Base-by-base conservation (phyloP, 1,140 invertebrate genomes). In the Helicoverpa zea region DNA sequence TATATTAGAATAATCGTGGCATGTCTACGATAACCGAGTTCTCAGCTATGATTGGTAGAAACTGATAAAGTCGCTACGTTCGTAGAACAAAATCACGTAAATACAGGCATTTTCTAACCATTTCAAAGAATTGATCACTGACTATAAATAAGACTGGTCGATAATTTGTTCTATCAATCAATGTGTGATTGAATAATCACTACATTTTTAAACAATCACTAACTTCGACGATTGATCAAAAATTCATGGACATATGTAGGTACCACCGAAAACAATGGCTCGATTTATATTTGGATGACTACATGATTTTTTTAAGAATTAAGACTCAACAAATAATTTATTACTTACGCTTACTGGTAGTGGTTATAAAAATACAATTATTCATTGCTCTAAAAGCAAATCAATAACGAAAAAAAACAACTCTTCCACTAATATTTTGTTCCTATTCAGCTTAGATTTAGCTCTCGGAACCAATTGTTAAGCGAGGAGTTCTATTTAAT, bases 1-100 rank as follows among this genome's bases (percentile, higher is more conserved):
- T n/a, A 72, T 12, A 30, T 72, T 14, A 12, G 12, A 52, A 30
- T 29, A 72, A 72, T 14, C 18, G 68, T 54, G 18, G 18, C 68
- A 30, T 70, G 49, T 13, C 64, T 23, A 30, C 68, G 49, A 72
- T 72, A 72, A 72, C 68, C 68, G 11, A 72, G 18, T 72, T 72
- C 49, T 18, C 23, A 30, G n/a, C 3, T 14, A 51, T 7, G 16
- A 52, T 52, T 52, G 16, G 12, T 16, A 5, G 29, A 2, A 70
- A 70, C 66, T n/a, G 11, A 3, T 14, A 54, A 72, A 72, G 3
- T 23, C 12, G 10, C 4, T 16, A 18, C 13, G 51, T 70, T 70
- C 49, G 14, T 9, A 70, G 66, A 70, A 70, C 18, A 70, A 9
- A 43, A 18, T 29, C 12, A 12, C 3, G 1, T 52, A 16, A 18